Conservation (phyloP, 2,113 vertebrate species). For the Labrus mixtus region DNA sequence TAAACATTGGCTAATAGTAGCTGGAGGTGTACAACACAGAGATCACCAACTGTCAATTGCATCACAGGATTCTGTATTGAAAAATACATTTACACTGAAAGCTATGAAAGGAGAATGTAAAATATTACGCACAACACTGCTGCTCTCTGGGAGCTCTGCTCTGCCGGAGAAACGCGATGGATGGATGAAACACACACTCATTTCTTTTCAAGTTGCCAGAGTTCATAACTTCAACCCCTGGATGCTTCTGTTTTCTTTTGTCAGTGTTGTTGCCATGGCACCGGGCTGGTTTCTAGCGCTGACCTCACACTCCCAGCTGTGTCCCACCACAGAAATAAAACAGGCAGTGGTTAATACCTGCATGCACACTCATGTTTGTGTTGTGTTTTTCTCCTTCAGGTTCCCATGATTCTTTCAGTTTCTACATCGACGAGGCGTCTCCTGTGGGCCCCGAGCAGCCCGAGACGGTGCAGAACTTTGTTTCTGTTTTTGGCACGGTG, state of each 20-base stretch:
- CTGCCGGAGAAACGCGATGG: neutral
- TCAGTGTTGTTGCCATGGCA: conserved; percentile 54
- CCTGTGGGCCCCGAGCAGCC: conserved; percentile 97
- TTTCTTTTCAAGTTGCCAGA: conserved; percentile 31
- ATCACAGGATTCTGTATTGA: neutral
- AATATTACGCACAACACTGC: neutral
- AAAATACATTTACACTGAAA: neutral
- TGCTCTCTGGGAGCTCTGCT: neutral
- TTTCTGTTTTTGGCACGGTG: conserved; percentile 97
- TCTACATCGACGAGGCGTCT: conserved; percentile 98
- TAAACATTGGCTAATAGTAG: neutral
- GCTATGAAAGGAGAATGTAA: neutral
- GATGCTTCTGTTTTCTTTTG: conserved; percentile 20
- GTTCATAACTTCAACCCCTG: conserved; percentile 18
- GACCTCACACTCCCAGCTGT: conserved; percentile 26
- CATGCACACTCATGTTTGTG: conserved; percentile 36
- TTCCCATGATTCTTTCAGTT: conserved; percentile 98
- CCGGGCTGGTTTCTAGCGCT: conserved; percentile 18
- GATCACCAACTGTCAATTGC: too few species aligned
- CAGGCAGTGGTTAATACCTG: conserved; percentile 3
- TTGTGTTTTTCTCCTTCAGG: conserved; percentile 80
- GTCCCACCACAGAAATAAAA: conserved; percentile 17
- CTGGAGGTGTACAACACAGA: neutral
- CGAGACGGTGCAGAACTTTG: conserved; percentile 98
- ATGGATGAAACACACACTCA: conserved; percentile 1